phyloP scores from a whole-genome alignment of 2,797 vertebrate genomes.

The Acanthornis magna region DNA sequence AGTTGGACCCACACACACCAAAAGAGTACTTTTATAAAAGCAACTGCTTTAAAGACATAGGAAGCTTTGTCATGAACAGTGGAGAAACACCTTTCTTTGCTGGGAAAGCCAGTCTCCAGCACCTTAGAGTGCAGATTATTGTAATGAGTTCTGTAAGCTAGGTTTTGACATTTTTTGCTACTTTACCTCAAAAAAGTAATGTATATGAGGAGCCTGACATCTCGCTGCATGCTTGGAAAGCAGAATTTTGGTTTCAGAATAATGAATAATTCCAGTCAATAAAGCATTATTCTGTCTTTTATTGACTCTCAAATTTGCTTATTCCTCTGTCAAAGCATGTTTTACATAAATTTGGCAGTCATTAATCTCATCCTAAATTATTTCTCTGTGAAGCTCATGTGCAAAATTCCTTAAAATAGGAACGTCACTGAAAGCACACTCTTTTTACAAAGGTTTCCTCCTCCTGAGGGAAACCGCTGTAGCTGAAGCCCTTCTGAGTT shows the following conservation, averaged over 20 bases:
- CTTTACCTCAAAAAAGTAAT: neutral
- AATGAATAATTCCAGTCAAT: neutral
- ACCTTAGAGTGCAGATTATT: neutral
- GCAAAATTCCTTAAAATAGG: neutral
- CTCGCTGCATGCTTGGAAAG: neutral
- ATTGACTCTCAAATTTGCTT: neutral
- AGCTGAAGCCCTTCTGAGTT: neutral
- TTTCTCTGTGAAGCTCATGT: neutral
- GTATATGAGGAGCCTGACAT: neutral
- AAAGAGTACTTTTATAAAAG: neutral
- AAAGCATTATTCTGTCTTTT: neutral
- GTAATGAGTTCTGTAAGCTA: neutral
- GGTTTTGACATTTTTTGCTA: neutral
- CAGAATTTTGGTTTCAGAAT: neutral
- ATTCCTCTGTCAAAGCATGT: neutral
- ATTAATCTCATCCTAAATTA: neutral
- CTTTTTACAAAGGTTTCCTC: neutral
- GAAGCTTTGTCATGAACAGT: neutral
- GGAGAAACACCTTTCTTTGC: neutral
- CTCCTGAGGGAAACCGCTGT: neutral
- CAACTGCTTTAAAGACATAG: neutral
- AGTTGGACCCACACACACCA: neutral
- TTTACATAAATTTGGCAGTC: neutral
- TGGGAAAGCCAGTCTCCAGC: neutral
- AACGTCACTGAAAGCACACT: neutral